phyloP scores from a whole-genome alignment of 2,888 invertebrate species.

The Epistrophella euchroma region DNA sequence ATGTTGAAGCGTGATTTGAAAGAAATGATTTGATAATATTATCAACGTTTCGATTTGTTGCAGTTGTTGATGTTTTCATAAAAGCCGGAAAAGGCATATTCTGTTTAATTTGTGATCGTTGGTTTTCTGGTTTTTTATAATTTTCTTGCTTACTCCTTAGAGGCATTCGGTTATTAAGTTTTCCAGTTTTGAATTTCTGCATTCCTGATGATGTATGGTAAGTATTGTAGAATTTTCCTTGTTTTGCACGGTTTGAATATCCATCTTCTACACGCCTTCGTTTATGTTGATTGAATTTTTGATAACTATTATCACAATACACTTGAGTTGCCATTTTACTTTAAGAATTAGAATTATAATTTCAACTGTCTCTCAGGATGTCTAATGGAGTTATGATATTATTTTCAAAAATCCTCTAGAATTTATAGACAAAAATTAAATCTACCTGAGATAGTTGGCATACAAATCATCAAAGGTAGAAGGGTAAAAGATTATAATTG shows the following conservation, averaged over 20 bases:
- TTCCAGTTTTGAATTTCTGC: background rate
- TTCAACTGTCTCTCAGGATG: background rate
- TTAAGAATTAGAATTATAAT: background rate
- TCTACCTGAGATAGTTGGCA: background rate
- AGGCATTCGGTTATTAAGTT: background rate
- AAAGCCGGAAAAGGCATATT: background rate
- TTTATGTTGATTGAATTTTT: background rate
- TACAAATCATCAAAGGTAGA: background rate
- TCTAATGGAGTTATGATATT: background rate
- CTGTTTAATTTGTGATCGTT: background rate
- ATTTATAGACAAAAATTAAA: background rate
- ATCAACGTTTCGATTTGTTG: background rate
- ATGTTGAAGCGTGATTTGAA: background rate
- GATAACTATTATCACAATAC: background rate
- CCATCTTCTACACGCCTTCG: background rate
- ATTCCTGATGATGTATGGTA: background rate
- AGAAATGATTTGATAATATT: slow-evolving; percentile 3
- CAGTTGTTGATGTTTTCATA: background rate
- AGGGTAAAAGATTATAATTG: background rate
- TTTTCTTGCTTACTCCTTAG: background rate
- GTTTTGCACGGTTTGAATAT: background rate
- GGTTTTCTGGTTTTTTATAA: background rate
- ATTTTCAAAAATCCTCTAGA: background rate
- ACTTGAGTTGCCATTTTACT: slow-evolving; percentile 4
- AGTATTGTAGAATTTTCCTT: background rate